Conservation (phyloP, 2,888 invertebrate species). For the Drosophila mettleri region DNA sequence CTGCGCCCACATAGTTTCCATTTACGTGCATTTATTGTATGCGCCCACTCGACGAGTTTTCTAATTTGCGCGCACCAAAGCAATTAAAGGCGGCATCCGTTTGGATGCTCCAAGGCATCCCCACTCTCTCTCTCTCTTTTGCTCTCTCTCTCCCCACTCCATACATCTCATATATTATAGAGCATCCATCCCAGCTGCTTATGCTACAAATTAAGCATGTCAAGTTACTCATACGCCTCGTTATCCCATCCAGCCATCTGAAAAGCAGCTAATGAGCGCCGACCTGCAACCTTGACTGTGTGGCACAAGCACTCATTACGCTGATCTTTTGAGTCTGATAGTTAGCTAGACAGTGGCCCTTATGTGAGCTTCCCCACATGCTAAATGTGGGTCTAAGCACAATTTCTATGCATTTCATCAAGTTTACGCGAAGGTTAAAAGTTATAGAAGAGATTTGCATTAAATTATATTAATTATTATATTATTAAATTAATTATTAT, state of each 20-base stretch:
- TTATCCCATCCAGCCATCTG: slow-evolving; percentile 6
- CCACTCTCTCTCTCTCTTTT: not conserved
- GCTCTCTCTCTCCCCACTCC: not conserved
- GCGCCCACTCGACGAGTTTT: slow-evolving; percentile 53
- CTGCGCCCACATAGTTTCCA: slow-evolving; percentile 43
- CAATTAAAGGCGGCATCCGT: slow-evolving; percentile 66
- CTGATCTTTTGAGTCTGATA: not conserved
- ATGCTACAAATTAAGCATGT: slow-evolving; percentile 58
- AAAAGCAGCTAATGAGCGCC: slow-evolving; percentile 1
- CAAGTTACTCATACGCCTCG: slow-evolving; percentile 54
- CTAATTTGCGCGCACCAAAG: slow-evolving; percentile 57
- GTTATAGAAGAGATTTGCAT: not conserved
- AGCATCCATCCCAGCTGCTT: slow-evolving; percentile 25
- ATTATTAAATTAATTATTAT: too few species aligned
- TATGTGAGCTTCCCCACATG: not conserved
- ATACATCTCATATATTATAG: not conserved
- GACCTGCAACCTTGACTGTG: slow-evolving; percentile 6
- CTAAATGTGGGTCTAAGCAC: not conserved
- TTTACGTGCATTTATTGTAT: slow-evolving; percentile 43
- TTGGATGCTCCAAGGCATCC: slow-evolving; percentile 6
- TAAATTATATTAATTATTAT: too few species aligned
- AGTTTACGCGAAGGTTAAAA: not conserved
- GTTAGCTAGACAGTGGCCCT: not conserved
- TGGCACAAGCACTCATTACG: not conserved
- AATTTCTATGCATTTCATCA: too few species aligned